Base-by-base conservation (phyloP, 2,888 invertebrate species). In the Sympetrum striolatum region DNA sequence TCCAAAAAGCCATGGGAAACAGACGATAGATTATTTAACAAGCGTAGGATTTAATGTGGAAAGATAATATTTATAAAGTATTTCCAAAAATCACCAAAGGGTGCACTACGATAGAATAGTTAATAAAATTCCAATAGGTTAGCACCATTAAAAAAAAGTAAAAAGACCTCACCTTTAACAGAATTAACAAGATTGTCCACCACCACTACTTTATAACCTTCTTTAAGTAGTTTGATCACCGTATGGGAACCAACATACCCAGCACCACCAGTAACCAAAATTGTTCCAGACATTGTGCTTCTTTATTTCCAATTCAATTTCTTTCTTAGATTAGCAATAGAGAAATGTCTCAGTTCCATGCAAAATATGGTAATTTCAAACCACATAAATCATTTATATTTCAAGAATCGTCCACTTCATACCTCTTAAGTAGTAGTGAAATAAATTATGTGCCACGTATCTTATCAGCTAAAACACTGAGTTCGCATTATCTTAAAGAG, bases 241-340 rank as follows among this genome's bases (percentile, higher is more conserved):
- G 98, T 97, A 94, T 99, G 99, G 91, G 98, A 98, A 91, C 99
- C 99, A 91, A 99, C 97, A 94, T 98, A 99, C 90, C 99, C 99
- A 90, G 98, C 98, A 92, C 98, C 99, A 91, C 99, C 99, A 90
- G 99, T 98, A 92, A 99, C 98, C 93, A 99, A 94, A 92, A 98
- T 95, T 80, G 95, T 95, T 37, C 90, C 90, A 82, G 90, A 73
- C 91, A 91, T 91, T 80, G 6, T 80, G 64, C 79, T 18, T 48
- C 44, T 15, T 4, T 35, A 53, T 0, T 31, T 37, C 48, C 53
- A 39, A 90, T 48, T 64, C 5, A 86, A 86, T 31, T 31, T 25
- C 35, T 35, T 60, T 60, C 35, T 15, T 35, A 58, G 58, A 82
- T 31, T 31, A 73, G n/a, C 37, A 18, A 81, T 81, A 10, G 14